phyloP scores from a whole-genome alignment of 2,888 invertebrate species.

The Proisotoma minuta region DNA sequence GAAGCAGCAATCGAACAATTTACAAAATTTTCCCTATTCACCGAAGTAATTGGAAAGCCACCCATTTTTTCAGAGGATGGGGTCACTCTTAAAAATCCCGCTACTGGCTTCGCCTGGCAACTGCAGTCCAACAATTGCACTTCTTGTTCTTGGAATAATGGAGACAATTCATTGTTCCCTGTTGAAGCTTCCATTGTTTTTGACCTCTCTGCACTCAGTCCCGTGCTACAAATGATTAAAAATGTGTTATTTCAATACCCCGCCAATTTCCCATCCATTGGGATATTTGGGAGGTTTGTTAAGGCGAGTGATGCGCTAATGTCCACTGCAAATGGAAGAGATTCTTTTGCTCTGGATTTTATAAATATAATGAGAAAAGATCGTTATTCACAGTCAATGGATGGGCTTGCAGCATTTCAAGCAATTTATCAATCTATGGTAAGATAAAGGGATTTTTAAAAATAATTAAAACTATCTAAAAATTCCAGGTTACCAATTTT shows the following conservation, averaged over 20 bases:
- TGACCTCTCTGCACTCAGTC: constrained; percentile 6
- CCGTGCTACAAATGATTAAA: constrained; percentile 7
- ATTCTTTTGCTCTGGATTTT: constrained; percentile 18
- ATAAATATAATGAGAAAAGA: constrained; percentile 18
- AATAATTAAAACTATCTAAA: not conserved
- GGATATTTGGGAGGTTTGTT: constrained; percentile 19
- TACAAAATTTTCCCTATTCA: constrained; percentile 8
- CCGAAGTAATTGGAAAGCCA: constrained; percentile 13
- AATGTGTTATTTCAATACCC: constrained; percentile 1
- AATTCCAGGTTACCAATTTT: not conserved
- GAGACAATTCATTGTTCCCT: constrained; percentile 1
- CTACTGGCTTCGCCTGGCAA: constrained; percentile 15
- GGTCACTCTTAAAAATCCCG: constrained; percentile 17
- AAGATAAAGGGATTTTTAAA: not conserved
- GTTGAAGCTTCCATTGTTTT: constrained; percentile 21
- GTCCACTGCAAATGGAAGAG: constrained; percentile 9
- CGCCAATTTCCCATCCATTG: constrained; percentile 15
- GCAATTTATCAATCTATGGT: constrained; percentile 21
- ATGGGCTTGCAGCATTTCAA: constrained; percentile 22
- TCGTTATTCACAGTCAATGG: constrained; percentile 6
- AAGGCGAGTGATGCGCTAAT: constrained; percentile 12
- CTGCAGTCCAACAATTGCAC: constrained; percentile 12
- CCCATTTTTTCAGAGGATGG: constrained; percentile 10
- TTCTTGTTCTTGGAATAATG: constrained; percentile 21
- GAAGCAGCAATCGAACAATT: constrained; percentile 21